Conservation (phyloP, 2,797 vertebrate species). For the Sternarchorhynchus goeldii region DNA sequence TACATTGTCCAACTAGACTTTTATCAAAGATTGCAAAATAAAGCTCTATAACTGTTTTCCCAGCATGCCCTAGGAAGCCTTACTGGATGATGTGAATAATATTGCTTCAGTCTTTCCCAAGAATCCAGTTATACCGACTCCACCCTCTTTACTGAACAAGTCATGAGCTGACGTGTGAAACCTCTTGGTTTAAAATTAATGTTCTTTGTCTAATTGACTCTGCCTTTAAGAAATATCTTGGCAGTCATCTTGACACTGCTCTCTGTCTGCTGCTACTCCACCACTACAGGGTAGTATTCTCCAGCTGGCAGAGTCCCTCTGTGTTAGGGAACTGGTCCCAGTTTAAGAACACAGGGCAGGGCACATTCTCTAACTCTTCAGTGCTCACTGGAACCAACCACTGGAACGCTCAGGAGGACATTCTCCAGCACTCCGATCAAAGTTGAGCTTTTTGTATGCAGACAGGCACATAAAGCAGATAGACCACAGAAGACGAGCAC, state of each 20-base stretch:
- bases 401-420: constrained; percentile 8
- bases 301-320: background rate
- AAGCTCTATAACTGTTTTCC: too few relatives aligned
- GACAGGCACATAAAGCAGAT: background rate
- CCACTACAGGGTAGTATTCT: constrained; percentile 21
- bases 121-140: background rate
- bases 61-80: background rate
- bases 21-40: too few relatives aligned
- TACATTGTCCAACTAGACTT: background rate
- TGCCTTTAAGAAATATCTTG: constrained; percentile 22
- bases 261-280: constrained; percentile 13
- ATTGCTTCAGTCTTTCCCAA: background rate
- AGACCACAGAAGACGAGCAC: constrained; percentile 6
- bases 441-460: constrained; percentile 9
- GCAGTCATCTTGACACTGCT: constrained; percentile 9
- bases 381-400: constrained; percentile 9
- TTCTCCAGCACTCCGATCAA: background rate
- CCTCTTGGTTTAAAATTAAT: constrained; percentile 4
- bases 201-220: constrained; percentile 20
- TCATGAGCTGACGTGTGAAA: background rate
- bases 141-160: background rate
- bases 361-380: constrained; percentile 23
- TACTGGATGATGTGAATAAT: background rate
- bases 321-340: background rate
- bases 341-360: constrained; percentile 16